Evolutionary conservation across 2,113 vertebrate species (phyloP).

Genomic region (Sminthopsis crassicaudata): DNA sequence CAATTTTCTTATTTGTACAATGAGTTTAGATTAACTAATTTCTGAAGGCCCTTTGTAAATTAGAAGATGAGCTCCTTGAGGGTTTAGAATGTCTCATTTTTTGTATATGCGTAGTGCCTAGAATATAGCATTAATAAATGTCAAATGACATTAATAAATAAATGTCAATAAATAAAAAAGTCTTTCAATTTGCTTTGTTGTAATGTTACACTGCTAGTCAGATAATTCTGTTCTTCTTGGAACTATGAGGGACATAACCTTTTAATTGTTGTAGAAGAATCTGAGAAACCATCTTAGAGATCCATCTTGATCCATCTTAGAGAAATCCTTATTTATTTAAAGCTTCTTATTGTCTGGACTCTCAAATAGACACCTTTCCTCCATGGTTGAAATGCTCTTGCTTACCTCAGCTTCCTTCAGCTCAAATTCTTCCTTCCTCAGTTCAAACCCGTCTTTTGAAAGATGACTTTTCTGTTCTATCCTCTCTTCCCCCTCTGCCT

Average conservation of each 20-base stretch:
- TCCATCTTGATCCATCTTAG: background rate
- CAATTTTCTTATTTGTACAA: background rate
- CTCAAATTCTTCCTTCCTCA: background rate
- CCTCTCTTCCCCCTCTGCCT: background rate
- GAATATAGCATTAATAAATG: background rate
- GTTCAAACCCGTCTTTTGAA: background rate
- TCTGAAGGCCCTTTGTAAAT: background rate
- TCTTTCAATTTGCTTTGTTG: background rate
- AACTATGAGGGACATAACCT: background rate
- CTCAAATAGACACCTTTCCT: background rate
- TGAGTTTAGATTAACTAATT: background rate
- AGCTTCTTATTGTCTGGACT: background rate
- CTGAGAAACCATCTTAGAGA: background rate
- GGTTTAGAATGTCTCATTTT: background rate
- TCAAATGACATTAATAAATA: too few species aligned
- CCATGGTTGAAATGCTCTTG: background rate
- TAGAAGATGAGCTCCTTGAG: background rate
- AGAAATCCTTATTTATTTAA: background rate
- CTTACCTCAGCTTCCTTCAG: background rate
- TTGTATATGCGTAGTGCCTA: background rate
- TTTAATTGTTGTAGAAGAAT: background rate
- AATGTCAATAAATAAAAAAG: too few species aligned
- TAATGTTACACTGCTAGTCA: background rate
- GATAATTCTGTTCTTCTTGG: background rate
- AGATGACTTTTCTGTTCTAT: background rate